A percentile compares a stretch with the other conserved stretches of the same genome.
Evolutionary conservation across 2,888 invertebrate species (phyloP).

Genomic region (Caenorhabditis zanzibari): DNA sequence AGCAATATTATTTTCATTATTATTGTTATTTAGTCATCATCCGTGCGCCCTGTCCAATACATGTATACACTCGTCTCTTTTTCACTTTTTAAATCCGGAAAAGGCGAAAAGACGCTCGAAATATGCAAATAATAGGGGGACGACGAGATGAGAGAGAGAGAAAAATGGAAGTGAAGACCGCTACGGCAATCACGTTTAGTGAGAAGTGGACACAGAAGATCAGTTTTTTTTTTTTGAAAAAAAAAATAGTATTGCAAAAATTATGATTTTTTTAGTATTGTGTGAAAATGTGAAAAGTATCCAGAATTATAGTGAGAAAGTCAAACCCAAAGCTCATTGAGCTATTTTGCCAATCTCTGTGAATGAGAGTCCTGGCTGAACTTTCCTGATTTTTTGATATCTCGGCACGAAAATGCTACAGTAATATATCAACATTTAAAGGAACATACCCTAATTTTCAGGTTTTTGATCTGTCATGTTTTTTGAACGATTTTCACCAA

Average conservation of each 20-base stretch:
- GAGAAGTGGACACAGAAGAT: constrained; percentile 54
- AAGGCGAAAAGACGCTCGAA: constrained; percentile 58
- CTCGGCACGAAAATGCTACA: no score
- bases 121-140: constrained; percentile 58
- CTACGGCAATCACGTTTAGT: constrained; percentile 56
- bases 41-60: constrained; percentile 15
- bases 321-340: no score
- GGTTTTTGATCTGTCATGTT: no score
- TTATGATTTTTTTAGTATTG: neutral
- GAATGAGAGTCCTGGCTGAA: no score
- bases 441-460: no score
- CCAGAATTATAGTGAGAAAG: neutral
- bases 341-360: no score
- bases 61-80: constrained; percentile 14
- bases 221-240: constrained; percentile 42
- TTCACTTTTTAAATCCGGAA: constrained; percentile 62
- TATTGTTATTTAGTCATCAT: constrained; percentile 49
- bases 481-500: no score
- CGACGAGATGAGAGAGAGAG: neutral
- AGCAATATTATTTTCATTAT: neutral
- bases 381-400: no score
- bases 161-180: constrained; percentile 21
- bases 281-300: neutral
- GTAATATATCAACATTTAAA: no score
- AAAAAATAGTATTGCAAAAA: no score